phyloP scores from a whole-genome alignment of 2,113 vertebrate species.

The Bubo bubo region DNA sequence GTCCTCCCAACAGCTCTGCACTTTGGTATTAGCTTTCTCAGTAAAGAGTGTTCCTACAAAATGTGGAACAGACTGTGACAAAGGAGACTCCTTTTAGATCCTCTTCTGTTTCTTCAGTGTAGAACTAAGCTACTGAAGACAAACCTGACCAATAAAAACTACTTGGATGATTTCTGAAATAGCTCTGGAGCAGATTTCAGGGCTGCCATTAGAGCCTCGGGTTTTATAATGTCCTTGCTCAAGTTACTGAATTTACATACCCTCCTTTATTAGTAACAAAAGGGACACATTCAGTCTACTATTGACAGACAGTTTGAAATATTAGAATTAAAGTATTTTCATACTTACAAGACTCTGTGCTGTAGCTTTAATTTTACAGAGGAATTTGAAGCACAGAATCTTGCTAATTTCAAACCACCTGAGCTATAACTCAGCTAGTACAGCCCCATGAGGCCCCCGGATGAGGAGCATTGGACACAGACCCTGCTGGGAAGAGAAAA shows the following conservation, averaged over 20 bases:
- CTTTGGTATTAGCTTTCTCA: neutral
- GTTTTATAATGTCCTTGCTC: neutral
- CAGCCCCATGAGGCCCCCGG: neutral
- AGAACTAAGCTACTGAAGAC: neutral
- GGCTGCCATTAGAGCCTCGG: neutral
- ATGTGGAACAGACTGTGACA: neutral
- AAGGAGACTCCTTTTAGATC: neutral
- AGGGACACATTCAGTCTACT: neutral
- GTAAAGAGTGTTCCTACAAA: neutral
- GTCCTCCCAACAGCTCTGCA: neutral
- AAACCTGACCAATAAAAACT: neutral
- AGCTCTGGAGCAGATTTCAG: neutral
- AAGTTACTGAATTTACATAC: neutral
- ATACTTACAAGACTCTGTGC: conserved; percentile 67
- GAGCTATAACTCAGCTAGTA: conserved; percentile 39
- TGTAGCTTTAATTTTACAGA: conserved; percentile 48
- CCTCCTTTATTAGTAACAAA: neutral
- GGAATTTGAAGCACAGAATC: conserved; percentile 58
- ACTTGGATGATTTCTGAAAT: neutral
- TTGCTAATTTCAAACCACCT: conserved; percentile 51
- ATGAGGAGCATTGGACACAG: conserved; percentile 2
- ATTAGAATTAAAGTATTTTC: conserved; percentile 8
- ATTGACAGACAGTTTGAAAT: neutral
- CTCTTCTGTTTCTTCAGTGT: neutral
- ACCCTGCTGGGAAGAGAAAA: conserved; percentile 46